These are phyloP conservation scores for Synergus gifuensis DNA, from an alignment of 2,888 invertebrate genomes.

Conservation along the genomic window DNA sequence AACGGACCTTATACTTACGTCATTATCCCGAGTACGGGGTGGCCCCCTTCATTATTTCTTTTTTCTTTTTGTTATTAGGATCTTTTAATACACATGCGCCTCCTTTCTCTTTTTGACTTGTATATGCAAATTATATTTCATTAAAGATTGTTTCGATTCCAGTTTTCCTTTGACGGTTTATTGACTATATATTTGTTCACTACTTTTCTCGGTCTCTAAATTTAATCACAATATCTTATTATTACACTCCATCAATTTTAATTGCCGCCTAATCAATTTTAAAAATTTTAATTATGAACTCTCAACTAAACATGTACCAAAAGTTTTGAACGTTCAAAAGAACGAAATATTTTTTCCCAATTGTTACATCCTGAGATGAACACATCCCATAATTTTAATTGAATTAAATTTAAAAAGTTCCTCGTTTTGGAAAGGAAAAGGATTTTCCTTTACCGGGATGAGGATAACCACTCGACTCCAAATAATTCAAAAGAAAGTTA, in stretches of 20 bases:
- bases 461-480: no score
- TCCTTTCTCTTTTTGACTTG: slow-evolving; percentile 42
- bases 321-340: no score
- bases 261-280: neutral
- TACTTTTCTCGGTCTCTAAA: neutral
- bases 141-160: slow-evolving; percentile 52
- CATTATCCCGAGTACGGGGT: slow-evolving; percentile 62
- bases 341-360: no score
- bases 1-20: slow-evolving; percentile 68
- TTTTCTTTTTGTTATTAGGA: slow-evolving; percentile 64
- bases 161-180: neutral
- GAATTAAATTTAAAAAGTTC: no score
- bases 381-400: no score
- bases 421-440: no score
- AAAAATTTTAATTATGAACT: neutral
- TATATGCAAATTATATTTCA: slow-evolving; percentile 61
- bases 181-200: neutral
- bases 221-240: neutral
- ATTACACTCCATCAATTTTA: neutral
- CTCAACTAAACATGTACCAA: no score
- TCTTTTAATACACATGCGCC: slow-evolving; percentile 61
- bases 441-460: no score
- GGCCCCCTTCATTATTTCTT: slow-evolving; percentile 61
- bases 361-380: no score
- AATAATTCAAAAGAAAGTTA: no score